Evolutionary conservation across 2,888 invertebrate species (phyloP), one percentile per base, ranked within the genome.

Genomic region (Papilio elwesi): DNA sequence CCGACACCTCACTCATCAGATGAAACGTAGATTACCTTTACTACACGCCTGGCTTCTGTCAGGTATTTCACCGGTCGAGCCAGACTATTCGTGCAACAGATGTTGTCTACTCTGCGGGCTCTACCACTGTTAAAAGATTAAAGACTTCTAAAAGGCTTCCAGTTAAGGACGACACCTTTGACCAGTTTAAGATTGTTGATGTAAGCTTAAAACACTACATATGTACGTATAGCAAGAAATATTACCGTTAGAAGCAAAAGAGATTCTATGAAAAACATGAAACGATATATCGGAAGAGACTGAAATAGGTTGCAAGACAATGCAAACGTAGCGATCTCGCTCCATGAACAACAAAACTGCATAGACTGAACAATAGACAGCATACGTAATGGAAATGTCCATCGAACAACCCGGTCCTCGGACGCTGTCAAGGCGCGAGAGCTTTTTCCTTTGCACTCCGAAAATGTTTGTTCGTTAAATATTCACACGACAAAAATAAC

Each of bases 221-320:
- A 26, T 26, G 26, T 26, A 26, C 1, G 26, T 26, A 26, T 26
- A 26, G 26, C 4, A 48, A 48, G 3, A 4, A 48, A 48, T 8
- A 48, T 10, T 8, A n/a, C 13, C 38, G 0, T 9, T 59, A 87
- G 38, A 38, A 59, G 38, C 38, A 38, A 38, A 38, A 59, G 57
- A 59, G 38, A 59, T 38, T 59, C 59, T 38, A 38, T 59, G 57
- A 36, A 59, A 59, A 59, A 59, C 1, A 26, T 38, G 38, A 59
- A 38, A 59, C 59, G n/a, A 5, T 73, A 52, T 71, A 1, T 77
- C 74, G 55, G 75, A 78, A 10, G 74, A 26, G 71, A 36, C 55
- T 63, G 26, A 76, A 55, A 36, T 69, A 53, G 65, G 48, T 8
- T 71, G 53, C 38, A 73, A 48, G 43, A 38, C 48, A 16, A 47